Conservation (phyloP, 2,113 vertebrate species). For the Cardinalis cardinalis region DNA sequence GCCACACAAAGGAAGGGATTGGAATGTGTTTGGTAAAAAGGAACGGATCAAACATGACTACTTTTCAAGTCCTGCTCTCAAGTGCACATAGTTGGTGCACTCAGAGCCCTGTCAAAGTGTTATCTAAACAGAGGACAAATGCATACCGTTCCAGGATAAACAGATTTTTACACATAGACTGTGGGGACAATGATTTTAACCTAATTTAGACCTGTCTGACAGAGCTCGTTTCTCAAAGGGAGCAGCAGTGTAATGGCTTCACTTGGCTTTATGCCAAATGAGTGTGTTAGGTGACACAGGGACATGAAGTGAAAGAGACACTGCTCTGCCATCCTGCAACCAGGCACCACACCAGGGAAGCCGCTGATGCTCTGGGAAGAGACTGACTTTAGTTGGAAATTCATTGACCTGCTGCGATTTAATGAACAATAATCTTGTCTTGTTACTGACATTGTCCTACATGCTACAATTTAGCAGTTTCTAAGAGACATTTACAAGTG, state of each 20-base stretch:
- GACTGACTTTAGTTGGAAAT: neutral
- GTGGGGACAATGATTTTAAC: neutral
- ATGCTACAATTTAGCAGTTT: neutral
- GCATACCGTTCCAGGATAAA: neutral
- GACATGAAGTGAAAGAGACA: neutral
- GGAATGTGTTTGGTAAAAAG: neutral
- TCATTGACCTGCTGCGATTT: neutral
- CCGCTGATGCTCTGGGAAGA: neutral
- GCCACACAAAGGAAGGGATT: neutral
- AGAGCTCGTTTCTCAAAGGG: neutral
- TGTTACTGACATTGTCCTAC: neutral
- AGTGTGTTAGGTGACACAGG: neutral
- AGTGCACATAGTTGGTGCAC: neutral
- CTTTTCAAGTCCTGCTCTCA: neutral
- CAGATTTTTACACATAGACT: neutral
- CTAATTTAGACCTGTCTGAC: neutral
- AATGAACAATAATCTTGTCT: neutral
- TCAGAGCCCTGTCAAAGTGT: neutral
- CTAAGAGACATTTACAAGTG: neutral
- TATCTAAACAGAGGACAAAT: neutral
- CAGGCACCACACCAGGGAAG: neutral
- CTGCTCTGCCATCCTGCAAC: neutral
- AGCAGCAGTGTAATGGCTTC: neutral
- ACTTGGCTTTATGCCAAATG: neutral
- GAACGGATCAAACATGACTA: neutral